Evolutionary conservation across 2,113 vertebrate genomes (phyloP).

Genomic region (Tretioscincus oriximinensis): DNA sequence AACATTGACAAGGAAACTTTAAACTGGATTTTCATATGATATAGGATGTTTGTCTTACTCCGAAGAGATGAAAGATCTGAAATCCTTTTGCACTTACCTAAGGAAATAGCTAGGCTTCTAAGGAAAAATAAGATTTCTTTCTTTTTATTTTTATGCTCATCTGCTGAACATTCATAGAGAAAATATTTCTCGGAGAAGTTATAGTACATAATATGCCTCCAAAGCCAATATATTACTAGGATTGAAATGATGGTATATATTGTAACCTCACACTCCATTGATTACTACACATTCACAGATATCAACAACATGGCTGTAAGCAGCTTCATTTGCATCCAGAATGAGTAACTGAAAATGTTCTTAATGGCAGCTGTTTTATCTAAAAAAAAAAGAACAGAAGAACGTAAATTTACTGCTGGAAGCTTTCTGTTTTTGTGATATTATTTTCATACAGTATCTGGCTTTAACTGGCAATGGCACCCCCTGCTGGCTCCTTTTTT

Average conservation of each 20-base stretch:
- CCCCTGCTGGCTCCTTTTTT: conserved; percentile 56
- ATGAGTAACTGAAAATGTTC: conserved; percentile 8
- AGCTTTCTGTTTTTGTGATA: conserved; percentile 13
- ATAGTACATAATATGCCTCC: conserved; percentile 13
- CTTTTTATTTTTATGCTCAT: conserved; percentile 45
- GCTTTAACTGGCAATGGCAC: conserved; percentile 57
- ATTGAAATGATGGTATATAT: conserved; percentile 1
- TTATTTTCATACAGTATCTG: conserved; percentile 7
- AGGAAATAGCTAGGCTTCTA: conserved; percentile 60
- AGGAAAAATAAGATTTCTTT: conserved; percentile 32
- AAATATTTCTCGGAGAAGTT: conserved; percentile 41
- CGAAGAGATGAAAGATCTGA: conserved; percentile 56
- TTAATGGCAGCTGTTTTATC: conserved; percentile 17
- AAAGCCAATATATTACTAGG: conserved; percentile 31
- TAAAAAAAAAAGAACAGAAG: conserved; percentile 15
- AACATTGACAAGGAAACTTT: conserved; percentile 35
- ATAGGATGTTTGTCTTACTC: conserved; percentile 63
- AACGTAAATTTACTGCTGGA: conserved; percentile 26
- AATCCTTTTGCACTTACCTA: conserved; percentile 69
- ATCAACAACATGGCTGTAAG: not conserved
- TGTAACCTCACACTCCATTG: not conserved
- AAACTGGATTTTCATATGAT: conserved; percentile 34
- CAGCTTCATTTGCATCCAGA: not conserved
- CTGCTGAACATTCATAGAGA: conserved; percentile 5
- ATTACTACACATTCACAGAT: not conserved